Evolutionary conservation across 2,113 vertebrate genomes (phyloP).

Genomic region (Cairina moschata): DNA sequence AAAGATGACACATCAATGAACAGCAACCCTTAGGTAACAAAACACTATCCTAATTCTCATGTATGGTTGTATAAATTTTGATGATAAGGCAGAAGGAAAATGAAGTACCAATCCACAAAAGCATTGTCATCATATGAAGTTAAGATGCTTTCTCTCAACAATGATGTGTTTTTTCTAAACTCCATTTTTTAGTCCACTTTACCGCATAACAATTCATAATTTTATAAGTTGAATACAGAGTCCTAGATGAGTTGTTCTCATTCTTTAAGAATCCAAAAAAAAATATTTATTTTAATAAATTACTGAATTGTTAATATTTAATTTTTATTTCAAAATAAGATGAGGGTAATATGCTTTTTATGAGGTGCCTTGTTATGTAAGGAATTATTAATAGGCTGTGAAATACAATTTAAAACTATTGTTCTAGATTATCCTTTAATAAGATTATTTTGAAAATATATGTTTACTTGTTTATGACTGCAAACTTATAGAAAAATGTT

Average conservation of each 20-base stretch:
- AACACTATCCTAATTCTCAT: background rate
- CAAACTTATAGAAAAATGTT: background rate
- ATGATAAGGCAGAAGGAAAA: background rate
- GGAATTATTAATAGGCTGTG: background rate
- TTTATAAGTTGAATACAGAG: background rate
- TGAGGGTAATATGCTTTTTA: background rate
- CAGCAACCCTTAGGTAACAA: background rate
- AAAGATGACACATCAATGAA: background rate
- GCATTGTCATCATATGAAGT: background rate
- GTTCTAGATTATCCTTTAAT: background rate
- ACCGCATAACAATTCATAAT: background rate
- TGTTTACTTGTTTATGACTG: background rate
- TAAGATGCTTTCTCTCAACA: background rate
- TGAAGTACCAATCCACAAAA: background rate
- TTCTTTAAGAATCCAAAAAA: background rate
- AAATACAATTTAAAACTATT: background rate
- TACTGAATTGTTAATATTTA: background rate
- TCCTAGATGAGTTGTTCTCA: background rate
- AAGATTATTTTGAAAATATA: background rate
- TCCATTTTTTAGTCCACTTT: background rate
- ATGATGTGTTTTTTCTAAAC: background rate
- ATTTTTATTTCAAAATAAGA: background rate
- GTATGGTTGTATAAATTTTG: background rate
- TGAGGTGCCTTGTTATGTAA: background rate
- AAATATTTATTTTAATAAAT: background rate